Evolutionary conservation across 2,888 invertebrate species (phyloP).

Genomic region (Cephus rjabovi): DNA sequence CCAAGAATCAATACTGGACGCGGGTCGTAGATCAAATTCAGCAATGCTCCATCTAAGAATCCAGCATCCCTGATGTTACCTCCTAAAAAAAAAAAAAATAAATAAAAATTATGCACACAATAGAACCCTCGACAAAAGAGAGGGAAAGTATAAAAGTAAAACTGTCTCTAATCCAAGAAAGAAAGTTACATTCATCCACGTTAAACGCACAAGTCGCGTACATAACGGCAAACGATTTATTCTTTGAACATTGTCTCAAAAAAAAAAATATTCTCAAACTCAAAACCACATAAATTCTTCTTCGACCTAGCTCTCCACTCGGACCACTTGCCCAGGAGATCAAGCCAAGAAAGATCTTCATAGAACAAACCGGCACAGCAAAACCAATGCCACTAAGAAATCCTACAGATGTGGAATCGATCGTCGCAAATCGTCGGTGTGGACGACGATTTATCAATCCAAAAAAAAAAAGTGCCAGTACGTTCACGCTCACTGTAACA

Average conservation of each 20-base stretch:
- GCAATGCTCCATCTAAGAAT: not conserved
- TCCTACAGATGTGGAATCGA: not conserved
- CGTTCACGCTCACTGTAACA: not conserved
- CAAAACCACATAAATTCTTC: not conserved
- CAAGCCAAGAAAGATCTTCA: not conserved
- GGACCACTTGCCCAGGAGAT: not conserved
- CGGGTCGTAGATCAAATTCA: not conserved
- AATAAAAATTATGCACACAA: too few species aligned
- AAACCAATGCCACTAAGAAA: not conserved
- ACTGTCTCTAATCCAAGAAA: not conserved
- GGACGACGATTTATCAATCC: not conserved
- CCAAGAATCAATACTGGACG: not conserved
- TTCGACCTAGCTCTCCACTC: not conserved
- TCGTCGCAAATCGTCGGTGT: not conserved
- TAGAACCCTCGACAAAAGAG: not conserved
- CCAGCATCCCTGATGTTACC: not conserved
- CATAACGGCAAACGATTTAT: not conserved
- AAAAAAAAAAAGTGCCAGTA: not conserved
- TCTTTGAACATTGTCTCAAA: not conserved
- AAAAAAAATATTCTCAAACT: not conserved
- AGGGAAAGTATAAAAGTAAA: not conserved
- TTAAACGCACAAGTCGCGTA: not conserved
- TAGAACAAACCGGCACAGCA: not conserved
- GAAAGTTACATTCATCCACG: not conserved
- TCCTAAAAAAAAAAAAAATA: not conserved